Base-by-base conservation (phyloP, 2,888 invertebrate genomes). In the Drosophila histrio region DNA sequence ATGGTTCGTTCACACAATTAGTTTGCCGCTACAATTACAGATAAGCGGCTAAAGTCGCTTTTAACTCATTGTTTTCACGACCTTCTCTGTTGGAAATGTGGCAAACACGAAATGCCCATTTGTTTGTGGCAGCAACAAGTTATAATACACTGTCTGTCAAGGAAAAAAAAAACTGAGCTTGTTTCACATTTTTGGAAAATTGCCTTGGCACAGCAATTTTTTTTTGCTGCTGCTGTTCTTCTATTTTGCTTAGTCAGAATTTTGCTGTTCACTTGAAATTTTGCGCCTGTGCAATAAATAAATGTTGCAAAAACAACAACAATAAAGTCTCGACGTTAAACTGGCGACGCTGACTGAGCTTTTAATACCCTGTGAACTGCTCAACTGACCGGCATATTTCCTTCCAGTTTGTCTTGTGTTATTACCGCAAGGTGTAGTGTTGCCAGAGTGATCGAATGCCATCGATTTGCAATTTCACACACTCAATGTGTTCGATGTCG, bases 61-160 rank as follows among this genome's bases (percentile, higher is more conserved):
- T 77, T 74, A 26, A 41, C 57, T 57, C 46, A 59, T 77, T 79
- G 65, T 77, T 66, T 79, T 87, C 68, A 57, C 81, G 77, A 71
- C 64, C 77, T 77, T 80, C 72, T 84, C 72, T 84, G 87, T 77
- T 56, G n/a, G n/a, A n/a, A n/a, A n/a, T n/a, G n/a, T n/a, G n/a
- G 59, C 65, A 22, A 78, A 72, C 71, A 68, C 60, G 65, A 74
- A 66, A 66, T 54, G 22, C 6, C n/a, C 54, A 62, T 56, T 61
- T 36, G 57, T 15, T 67, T 62, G 56, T 44, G 19, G 57, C 32
- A 53, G 81, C 80, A 81, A 81, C 84, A 81, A 84, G 87, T 87
- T 74, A 26, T 36, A 22, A 19, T 15, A 36, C 8, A n/a, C 66
- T 70, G 58, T n/a, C 57, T 72, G 65, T 65, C 66, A 58, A n/a